phyloP scores from a whole-genome alignment of 1,140 invertebrate genomes.

The Drosophila sucinea region DNA sequence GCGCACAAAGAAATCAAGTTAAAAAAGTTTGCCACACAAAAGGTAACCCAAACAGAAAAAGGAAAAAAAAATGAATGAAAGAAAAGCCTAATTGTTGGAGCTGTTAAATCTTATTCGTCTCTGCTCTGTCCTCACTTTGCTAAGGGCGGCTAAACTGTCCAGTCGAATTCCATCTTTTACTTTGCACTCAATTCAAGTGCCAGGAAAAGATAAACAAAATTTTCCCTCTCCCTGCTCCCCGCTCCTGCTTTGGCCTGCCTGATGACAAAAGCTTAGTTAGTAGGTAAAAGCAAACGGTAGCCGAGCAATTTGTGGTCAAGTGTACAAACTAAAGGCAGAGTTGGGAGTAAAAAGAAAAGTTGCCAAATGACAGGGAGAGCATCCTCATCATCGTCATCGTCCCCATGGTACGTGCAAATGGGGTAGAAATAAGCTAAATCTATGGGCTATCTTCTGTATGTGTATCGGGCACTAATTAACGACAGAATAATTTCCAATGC shows the following conservation, averaged over 20 bases:
- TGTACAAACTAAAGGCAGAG: constrained; percentile 52
- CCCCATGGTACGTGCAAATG: constrained; percentile 57
- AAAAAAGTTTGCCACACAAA: constrained; percentile 30
- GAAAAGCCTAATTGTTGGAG: constrained; percentile 63
- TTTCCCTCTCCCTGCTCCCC: constrained; percentile 21
- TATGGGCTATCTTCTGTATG: constrained; percentile 28
- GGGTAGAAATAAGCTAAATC: constrained; percentile 74
- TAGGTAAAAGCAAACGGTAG: constrained; percentile 70
- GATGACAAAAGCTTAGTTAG: constrained; percentile 67
- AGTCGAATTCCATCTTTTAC: constrained; percentile 35
- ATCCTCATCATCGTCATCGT: constrained; percentile 25
- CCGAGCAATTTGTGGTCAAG: constrained; percentile 76
- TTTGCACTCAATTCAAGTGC: constrained; percentile 67
- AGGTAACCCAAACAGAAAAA: constrained; percentile 3
- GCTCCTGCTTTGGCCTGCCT: background rate
- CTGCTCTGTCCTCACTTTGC: constrained; percentile 12
- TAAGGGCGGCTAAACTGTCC: constrained; percentile 3
- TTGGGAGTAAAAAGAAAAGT: constrained; percentile 36
- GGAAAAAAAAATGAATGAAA: background rate
- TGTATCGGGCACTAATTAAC: constrained; percentile 74
- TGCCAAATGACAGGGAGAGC: constrained; percentile 45
- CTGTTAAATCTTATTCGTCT: constrained; percentile 53
- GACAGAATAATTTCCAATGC: constrained; percentile 74
- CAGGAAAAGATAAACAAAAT: constrained; percentile 70
- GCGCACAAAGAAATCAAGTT: constrained; percentile 45